Conservation (phyloP, 2,797 vertebrate species). For the Cossypha heuglini region DNA sequence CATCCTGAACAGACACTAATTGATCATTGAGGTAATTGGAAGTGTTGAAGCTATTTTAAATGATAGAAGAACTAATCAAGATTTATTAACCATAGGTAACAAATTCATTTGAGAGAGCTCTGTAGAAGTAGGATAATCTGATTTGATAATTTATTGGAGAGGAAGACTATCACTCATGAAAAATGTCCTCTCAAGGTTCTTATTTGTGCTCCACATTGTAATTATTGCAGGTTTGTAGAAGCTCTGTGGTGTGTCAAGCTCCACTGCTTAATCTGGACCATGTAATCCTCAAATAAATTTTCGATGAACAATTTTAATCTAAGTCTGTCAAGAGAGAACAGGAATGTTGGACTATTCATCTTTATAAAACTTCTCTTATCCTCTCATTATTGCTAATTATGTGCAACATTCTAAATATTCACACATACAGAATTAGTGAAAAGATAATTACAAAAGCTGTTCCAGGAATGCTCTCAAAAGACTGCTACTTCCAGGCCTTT, state of each 20-base stretch:
- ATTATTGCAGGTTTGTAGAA: background rate
- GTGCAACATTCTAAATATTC: background rate
- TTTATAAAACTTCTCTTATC: background rate
- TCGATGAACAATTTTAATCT: background rate
- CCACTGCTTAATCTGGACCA: background rate
- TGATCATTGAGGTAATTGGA: constrained; percentile 16
- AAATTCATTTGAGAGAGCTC: constrained; percentile 17
- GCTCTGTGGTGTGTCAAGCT: constrained; percentile 19
- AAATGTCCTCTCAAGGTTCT: background rate
- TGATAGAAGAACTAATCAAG: constrained; percentile 16
- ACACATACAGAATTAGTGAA: background rate
- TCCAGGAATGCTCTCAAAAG: background rate
- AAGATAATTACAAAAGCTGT: background rate
- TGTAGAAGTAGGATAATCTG: constrained; percentile 32
- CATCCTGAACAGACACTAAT: background rate
- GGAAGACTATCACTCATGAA: background rate
- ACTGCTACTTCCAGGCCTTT: background rate
- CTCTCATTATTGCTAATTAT: background rate
- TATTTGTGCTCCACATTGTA: background rate
- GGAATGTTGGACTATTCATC: background rate
- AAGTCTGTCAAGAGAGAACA: background rate
- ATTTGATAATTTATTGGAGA: constrained; percentile 27
- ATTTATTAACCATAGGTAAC: constrained; percentile 38
- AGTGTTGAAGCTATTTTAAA: background rate
- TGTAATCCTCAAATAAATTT: background rate